Percentiles rank a stretch among this genome's conserved stretches.
These are phyloP conservation scores for Agonopterix alstromeriana DNA, from an alignment of 2,888 invertebrate genomes.

Conservation along the genomic window DNA sequence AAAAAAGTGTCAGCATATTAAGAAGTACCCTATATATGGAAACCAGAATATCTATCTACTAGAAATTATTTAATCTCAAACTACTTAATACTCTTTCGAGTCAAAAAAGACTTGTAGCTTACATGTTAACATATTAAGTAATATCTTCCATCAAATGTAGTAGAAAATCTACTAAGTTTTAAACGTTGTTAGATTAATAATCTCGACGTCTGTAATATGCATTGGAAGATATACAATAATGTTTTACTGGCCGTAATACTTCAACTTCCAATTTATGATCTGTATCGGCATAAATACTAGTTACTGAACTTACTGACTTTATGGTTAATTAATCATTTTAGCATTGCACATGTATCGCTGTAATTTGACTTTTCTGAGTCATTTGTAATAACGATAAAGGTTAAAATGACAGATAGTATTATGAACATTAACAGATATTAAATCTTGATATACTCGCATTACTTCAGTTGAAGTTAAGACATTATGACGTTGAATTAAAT, in stretches of 20 bases:
- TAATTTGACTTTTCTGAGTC: not conserved
- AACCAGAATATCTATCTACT: no score
- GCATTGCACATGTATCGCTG: not conserved
- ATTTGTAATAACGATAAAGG: constrained; percentile 4
- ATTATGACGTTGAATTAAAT: no score
- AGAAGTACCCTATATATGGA: no score
- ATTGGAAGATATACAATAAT: constrained; percentile 5
- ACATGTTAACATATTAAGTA: no score
- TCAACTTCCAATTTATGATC: constrained; percentile 6
- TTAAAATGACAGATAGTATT: constrained; percentile 5
- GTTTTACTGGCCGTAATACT: constrained; percentile 6
- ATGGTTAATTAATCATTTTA: constrained; percentile 5
- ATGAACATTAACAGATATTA: constrained; percentile 5
- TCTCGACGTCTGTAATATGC: constrained; percentile 4
- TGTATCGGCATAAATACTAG: constrained; percentile 4
- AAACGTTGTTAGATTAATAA: constrained; percentile 1
- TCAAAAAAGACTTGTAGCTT: no score
- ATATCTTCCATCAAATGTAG: no score
- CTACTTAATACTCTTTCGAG: no score
- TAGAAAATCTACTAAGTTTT: no score
- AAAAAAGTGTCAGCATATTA: no score
- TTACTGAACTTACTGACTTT: not conserved
- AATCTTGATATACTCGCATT: not conserved
- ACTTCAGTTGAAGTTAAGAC: not conserved
- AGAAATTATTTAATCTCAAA: no score